Base-by-base conservation (phyloP, 2,888 invertebrate species). In the Euphydryas editha region DNA sequence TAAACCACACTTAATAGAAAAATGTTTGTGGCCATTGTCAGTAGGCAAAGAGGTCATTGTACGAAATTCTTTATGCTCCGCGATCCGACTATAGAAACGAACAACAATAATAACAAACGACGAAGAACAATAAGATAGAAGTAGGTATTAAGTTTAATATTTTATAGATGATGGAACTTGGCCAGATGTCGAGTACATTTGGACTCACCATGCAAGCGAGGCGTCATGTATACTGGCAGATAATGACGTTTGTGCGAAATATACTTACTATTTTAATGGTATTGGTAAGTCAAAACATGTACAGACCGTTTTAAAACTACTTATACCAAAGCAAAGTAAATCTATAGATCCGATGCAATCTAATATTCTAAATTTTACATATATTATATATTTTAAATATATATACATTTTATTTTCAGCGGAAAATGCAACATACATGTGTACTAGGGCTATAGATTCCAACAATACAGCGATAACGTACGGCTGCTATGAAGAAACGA, bases 351-450 rank as follows among this genome's bases (percentile, higher is more conserved):
- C 8, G 5, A 30, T 30, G 30, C 2, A 1, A 1, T 4, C 30
- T 39, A 0, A 11, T 11, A 39, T 5, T 17, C 17, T 58, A 8
- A 2, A 17, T 36, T 36, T 10, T 30, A 17, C 15, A 15, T 5
- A 24, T 17, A 17, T 36, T 8, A 17, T 1, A n/a, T 5, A 24
- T n/a, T 15, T 15, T 7, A 24, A 0, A 8, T 21, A 44, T 11
- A 24, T 18, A 44, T 24, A 18, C 4, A 7, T 30, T 1, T 30
- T 58, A 13, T 44, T 70, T 73, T 37, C 81, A 96, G 96, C 94
- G 70, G 93, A 94, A 80, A 96, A 96, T 79, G 93, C 95, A 2
- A 96, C 95, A 0, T 94, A 95, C 75, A 94, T 95, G 94, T 95
- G 95, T 78, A 94, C 95, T 55, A 94, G 94, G 79, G 95, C 94